These are phyloP conservation scores for Neogale vison DNA, from an alignment of 2,113 vertebrate species.

Conservation along the genomic window DNA sequence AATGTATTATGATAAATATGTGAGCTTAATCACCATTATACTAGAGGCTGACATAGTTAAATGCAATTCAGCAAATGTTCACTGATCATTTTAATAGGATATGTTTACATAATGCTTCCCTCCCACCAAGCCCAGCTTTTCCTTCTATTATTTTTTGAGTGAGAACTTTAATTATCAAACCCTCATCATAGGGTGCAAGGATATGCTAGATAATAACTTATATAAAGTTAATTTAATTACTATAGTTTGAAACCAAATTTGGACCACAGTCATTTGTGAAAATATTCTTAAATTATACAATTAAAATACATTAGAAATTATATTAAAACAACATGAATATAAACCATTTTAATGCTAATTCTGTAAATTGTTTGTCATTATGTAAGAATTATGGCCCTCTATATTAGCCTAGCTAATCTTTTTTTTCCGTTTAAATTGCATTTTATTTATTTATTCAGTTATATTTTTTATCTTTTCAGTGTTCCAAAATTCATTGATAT, in stretches of 20 bases:
- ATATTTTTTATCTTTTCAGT: no score
- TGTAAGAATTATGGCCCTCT: not conserved
- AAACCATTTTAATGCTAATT: not conserved
- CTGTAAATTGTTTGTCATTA: not conserved
- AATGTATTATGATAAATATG: not conserved
- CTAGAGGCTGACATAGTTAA: not conserved
- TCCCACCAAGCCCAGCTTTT: not conserved
- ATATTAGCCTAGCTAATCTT: not conserved
- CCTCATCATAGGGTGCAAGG: not conserved
- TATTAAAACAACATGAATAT: not conserved
- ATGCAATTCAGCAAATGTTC: not conserved
- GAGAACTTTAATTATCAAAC: not conserved
- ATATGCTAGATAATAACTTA: not conserved
- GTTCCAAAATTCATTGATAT: not conserved
- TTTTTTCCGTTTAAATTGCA: no score
- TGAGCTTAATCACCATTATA: not conserved
- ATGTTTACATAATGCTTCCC: accelerated
- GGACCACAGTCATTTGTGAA: not conserved
- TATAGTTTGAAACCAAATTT: not conserved
- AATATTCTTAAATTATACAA: not conserved
- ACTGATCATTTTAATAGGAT: not conserved
- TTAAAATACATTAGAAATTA: not conserved
- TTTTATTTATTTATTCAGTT: no score
- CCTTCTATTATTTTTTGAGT: not conserved
- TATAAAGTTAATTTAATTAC: not conserved